Percentiles rank a stretch among this genome's conserved stretches.
These are phyloP conservation scores for Anas flavirostris DNA, from an alignment of 2,797 vertebrate species.

Conservation along the genomic window DNA sequence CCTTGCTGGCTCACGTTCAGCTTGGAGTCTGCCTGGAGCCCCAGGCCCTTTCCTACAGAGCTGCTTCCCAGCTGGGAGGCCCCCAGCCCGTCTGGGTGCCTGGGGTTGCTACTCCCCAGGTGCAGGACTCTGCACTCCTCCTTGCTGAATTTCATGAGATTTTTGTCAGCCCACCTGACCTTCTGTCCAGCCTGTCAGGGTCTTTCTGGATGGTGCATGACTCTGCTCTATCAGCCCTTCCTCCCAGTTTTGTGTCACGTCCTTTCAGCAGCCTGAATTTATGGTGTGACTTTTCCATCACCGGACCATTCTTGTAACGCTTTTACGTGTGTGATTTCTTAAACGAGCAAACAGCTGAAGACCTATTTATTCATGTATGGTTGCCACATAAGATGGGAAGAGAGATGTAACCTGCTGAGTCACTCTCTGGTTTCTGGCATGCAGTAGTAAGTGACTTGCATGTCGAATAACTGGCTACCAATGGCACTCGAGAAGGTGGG, in stretches of 20 bases:
- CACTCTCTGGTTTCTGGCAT: not conserved
- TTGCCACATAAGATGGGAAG: accelerated
- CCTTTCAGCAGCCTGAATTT: not conserved
- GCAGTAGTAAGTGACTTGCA: not conserved
- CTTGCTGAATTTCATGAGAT: not conserved
- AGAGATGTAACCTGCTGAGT: not conserved
- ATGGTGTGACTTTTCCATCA: not conserved
- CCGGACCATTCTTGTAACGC: not conserved
- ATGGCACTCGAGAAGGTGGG: not conserved
- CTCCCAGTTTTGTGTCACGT: not conserved
- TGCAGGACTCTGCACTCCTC: not conserved
- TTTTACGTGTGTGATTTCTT: not conserved
- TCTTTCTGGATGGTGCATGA: not conserved
- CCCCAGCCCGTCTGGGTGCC: not conserved
- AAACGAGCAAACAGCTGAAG: not conserved
- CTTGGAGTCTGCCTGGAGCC: not conserved
- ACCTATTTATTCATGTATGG: accelerated
- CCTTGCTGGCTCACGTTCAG: not conserved
- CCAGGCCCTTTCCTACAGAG: too few species aligned
- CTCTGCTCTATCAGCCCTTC: not conserved
- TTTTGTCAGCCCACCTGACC: not conserved
- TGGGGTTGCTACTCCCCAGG: not conserved
- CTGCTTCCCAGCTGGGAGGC: too few species aligned
- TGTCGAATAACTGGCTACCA: not conserved
- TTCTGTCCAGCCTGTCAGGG: not conserved